A percentile compares a stretch with the other conserved stretches of the same genome.
phyloP scores from a whole-genome alignment of 2,113 vertebrate genomes.

The Misgurnus anguillicaudatus region DNA sequence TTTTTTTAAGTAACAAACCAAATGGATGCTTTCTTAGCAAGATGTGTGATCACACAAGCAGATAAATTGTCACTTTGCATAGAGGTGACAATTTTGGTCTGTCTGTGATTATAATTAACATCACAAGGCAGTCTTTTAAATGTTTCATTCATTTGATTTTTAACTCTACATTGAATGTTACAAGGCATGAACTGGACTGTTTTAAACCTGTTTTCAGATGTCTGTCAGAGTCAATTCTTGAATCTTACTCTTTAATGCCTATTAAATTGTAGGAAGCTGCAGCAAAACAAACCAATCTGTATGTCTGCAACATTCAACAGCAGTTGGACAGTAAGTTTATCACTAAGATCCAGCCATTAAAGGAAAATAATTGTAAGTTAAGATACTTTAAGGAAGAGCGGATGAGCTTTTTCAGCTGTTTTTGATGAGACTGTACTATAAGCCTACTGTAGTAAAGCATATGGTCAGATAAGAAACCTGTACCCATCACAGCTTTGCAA shows the following conservation, averaged over 20 bases:
- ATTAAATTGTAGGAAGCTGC: conserved; percentile 17
- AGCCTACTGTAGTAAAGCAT: not conserved
- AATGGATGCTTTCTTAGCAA: not conserved
- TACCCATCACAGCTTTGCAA: conserved; percentile 20
- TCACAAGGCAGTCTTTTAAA: conserved; percentile 27
- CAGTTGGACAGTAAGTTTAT: not conserved
- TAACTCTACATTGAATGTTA: conserved; percentile 48
- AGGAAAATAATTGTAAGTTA: not conserved
- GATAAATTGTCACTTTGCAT: conserved; percentile 7
- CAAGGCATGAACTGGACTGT: conserved; percentile 51
- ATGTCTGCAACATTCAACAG: not conserved
- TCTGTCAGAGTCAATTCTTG: conserved; percentile 6
- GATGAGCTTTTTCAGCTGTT: conserved; percentile 53
- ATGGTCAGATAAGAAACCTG: conserved; percentile 49
- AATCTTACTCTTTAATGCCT: not conserved
- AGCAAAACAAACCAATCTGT: not conserved
- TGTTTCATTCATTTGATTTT: conserved; percentile 42
- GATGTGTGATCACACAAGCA: conserved; percentile 10
- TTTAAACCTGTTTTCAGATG: conserved; percentile 54
- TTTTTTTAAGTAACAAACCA: not conserved
- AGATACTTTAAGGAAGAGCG: conserved; percentile 8
- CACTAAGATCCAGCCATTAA: not conserved
- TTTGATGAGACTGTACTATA: conserved; percentile 44
- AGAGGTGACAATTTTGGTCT: not conserved
- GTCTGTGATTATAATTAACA: not conserved